phyloP scores from a whole-genome alignment of 2,797 vertebrate species.

The Heliangelus exortis region DNA sequence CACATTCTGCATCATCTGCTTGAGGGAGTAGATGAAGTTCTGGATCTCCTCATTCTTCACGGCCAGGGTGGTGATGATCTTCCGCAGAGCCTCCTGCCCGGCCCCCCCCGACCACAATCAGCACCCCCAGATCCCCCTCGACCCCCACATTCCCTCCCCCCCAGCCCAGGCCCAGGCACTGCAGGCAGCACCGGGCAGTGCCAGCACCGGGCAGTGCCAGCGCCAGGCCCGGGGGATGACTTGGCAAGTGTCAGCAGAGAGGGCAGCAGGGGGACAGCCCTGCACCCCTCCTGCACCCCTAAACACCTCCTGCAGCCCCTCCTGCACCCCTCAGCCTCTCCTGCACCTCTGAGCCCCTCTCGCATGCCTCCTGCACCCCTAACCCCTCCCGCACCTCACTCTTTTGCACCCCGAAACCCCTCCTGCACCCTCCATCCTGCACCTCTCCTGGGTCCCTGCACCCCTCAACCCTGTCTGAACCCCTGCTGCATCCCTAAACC shows the following conservation, averaged over 20 bases:
- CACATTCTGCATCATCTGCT: conserved; percentile 90
- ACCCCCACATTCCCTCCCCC: no score
- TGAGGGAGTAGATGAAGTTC: conserved; percentile 89
- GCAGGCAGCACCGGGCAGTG: no score
- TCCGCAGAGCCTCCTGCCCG: conserved; percentile 86
- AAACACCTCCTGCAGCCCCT: no score
- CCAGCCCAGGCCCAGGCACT: no score
- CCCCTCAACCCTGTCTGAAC: no score
- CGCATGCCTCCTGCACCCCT: no score
- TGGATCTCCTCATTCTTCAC: conserved; percentile 95
- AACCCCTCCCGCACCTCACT: neutral
- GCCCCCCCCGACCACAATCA: neutral
- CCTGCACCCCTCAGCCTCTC: no score
- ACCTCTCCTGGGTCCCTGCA: no score
- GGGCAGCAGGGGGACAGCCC: neutral
- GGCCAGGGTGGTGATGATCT: conserved; percentile 91
- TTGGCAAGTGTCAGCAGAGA: neutral
- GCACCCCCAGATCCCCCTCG: neutral
- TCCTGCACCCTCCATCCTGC: no score
- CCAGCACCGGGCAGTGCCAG: neutral
- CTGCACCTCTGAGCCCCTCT: no score
- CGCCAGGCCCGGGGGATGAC: neutral
- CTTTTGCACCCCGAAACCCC: neutral
- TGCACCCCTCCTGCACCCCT: no score
- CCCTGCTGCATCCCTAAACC: neutral